Conservation (phyloP, 2,113 vertebrate species). For the Forbesichthys agassizii region DNA sequence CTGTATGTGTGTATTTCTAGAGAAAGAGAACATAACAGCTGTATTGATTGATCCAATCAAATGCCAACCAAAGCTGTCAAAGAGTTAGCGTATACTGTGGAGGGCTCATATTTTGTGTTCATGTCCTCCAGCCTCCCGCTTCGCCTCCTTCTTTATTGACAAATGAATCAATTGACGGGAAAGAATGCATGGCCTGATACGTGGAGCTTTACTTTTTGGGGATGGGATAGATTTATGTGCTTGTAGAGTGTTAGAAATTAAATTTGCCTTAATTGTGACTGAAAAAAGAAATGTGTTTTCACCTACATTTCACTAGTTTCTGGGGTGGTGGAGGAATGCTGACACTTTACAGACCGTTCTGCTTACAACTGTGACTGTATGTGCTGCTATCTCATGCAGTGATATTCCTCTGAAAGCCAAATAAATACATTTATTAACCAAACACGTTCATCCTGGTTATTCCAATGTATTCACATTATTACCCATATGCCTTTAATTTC, state of each 20-base stretch:
- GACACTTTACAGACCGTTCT: conserved; percentile 59
- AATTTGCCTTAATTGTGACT: conserved; percentile 75
- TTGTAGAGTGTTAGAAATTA: conserved; percentile 66
- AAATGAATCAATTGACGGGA: conserved; percentile 68
- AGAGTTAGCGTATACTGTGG: not conserved
- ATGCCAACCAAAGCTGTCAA: not conserved
- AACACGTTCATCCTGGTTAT: conserved; percentile 21
- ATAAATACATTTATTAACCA: conserved; percentile 83
- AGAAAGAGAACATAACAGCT: not conserved
- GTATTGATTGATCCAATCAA: not conserved
- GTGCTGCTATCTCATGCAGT: conserved; percentile 74
- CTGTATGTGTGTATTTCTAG: not conserved
- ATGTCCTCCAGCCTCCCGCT: not conserved
- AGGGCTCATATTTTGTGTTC: not conserved
- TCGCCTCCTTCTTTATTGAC: conserved; percentile 31
- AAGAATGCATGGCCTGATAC: conserved; percentile 75
- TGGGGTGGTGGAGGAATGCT: conserved; percentile 49
- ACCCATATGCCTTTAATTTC: too few species aligned
- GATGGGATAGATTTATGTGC: conserved; percentile 66
- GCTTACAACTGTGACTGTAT: conserved; percentile 73
- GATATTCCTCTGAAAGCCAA: conserved; percentile 77
- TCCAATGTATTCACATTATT: not conserved
- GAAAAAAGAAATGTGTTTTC: conserved; percentile 53
- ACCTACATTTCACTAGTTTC: conserved; percentile 56
- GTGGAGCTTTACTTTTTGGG: conserved; percentile 68